Conservation (phyloP, 2,113 vertebrate genomes). For the Thermophis baileyi region DNA sequence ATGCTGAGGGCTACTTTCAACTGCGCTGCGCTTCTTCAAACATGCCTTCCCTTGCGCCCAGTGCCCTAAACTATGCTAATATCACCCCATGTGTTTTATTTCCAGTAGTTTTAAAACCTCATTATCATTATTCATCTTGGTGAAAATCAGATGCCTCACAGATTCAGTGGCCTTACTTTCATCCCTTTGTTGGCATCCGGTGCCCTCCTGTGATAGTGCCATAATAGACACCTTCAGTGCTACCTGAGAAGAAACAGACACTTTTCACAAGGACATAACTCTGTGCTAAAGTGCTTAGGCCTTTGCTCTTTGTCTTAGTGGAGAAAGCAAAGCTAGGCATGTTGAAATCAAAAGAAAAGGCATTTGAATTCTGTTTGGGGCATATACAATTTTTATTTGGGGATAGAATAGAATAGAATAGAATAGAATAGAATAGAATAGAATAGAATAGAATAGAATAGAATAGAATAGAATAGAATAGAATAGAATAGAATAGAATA, state of each 20-base stretch:
- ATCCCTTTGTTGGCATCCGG: background rate
- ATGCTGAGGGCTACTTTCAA: slow-evolving; percentile 43
- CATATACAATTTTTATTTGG: background rate
- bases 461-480: background rate
- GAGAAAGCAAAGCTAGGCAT: background rate
- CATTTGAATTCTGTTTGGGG: background rate
- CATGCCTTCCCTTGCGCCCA: slow-evolving; percentile 21
- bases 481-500: too few species aligned
- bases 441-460: too few species aligned
- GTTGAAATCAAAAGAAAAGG: background rate
- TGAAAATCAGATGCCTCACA: slow-evolving; percentile 1
- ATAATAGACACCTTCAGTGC: background rate
- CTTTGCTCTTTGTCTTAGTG: background rate
- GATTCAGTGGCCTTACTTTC: background rate
- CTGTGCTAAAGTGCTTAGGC: background rate
- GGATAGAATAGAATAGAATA: too few species aligned
- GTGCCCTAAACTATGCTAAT: slow-evolving; percentile 18
- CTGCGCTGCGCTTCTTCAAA: slow-evolving; percentile 28
- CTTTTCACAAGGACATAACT: background rate
- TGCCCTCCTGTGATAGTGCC: background rate
- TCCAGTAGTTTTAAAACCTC: slow-evolving; percentile 16
- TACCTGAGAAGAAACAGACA: background rate
- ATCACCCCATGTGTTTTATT: slow-evolving; percentile 22
- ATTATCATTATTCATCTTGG: background rate
- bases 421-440: too few species aligned